Evolutionary conservation across 2,888 invertebrate species (phyloP).

Genomic region (Metacarcinus magister): DNA sequence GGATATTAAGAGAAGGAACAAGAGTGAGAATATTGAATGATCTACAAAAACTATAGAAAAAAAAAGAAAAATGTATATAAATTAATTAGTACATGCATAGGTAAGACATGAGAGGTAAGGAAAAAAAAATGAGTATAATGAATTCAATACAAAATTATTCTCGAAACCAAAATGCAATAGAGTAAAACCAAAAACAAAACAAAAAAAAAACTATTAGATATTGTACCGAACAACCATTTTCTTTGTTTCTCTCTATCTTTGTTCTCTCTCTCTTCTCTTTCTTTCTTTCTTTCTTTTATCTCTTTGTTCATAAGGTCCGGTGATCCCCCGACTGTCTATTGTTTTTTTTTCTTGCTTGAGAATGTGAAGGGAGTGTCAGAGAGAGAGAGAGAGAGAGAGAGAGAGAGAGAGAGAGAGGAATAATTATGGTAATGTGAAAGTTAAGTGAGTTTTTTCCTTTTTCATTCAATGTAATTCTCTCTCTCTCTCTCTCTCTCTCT

Average conservation of each 20-base stretch:
- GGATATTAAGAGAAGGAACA: neutral
- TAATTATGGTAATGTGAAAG: neutral
- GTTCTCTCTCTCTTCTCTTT: neutral
- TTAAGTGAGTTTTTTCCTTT: neutral
- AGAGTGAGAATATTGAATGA: neutral
- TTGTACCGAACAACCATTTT: neutral
- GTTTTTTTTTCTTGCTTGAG: neutral
- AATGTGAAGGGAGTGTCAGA: neutral
- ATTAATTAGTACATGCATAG: neutral
- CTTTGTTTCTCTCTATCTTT: neutral
- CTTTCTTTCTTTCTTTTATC: neutral
- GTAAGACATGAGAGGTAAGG: neutral
- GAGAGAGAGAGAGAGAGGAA: slow-evolving; percentile 26
- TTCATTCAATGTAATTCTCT: no score
- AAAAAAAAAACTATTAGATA: neutral
- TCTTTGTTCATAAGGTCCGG: neutral
- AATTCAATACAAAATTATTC: neutral
- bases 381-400: slow-evolving; percentile 14
- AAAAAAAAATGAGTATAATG: neutral
- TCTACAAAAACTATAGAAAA: neutral
- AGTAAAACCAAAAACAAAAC: neutral
- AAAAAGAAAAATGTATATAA: neutral
- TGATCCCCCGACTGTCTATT: neutral
- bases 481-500: no score
- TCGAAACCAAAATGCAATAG: neutral